These are phyloP conservation scores for Acrobasis consociella DNA, from an alignment of 2,888 invertebrate genomes.

Conservation along the genomic window DNA sequence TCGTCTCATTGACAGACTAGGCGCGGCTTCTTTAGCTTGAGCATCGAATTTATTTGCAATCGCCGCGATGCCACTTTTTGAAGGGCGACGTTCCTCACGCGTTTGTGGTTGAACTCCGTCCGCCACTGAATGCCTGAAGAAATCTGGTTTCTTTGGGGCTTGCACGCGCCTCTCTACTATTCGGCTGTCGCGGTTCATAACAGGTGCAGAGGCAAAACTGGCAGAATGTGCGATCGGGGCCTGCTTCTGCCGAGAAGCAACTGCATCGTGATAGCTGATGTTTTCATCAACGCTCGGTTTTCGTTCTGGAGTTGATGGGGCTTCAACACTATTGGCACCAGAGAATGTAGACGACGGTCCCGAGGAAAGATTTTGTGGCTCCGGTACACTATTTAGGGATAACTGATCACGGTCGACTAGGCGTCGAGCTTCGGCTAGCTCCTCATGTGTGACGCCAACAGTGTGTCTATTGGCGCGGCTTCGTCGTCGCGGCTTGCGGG, in stretches of 20 bases:
- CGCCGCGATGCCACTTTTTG: constrained; percentile 65
- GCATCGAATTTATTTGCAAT: constrained; percentile 70
- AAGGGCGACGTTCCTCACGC: constrained; percentile 53
- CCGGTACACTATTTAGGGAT: constrained; percentile 42
- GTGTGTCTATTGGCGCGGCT: constrained; percentile 89
- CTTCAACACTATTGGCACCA: constrained; percentile 56
- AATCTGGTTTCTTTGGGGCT: constrained; percentile 57
- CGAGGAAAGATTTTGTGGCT: constrained; percentile 58
- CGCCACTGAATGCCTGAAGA: constrained; percentile 70
- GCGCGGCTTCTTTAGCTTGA: constrained; percentile 45
- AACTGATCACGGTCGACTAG: constrained; percentile 84
- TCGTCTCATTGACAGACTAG: constrained; percentile 36
- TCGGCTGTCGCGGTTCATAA: constrained; percentile 47
- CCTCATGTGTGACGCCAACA: constrained; percentile 91
- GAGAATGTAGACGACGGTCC: constrained; percentile 60
- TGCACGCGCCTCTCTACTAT: constrained; percentile 58
- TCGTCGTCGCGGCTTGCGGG: constrained; percentile 76
- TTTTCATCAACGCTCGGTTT: constrained; percentile 57
- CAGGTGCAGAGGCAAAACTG: constrained; percentile 52
- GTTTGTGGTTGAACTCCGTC: constrained; percentile 42
- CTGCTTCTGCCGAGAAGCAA: constrained; percentile 51
- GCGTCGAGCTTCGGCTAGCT: constrained; percentile 89
- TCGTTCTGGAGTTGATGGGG: constrained; percentile 58
- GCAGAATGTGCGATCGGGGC: constrained; percentile 55
- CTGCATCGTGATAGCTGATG: constrained; percentile 54